Evolutionary conservation across 2,113 vertebrate species (phyloP), one percentile per base, ranked within the genome.

Genomic region (Rhynchomys soricoides): DNA sequence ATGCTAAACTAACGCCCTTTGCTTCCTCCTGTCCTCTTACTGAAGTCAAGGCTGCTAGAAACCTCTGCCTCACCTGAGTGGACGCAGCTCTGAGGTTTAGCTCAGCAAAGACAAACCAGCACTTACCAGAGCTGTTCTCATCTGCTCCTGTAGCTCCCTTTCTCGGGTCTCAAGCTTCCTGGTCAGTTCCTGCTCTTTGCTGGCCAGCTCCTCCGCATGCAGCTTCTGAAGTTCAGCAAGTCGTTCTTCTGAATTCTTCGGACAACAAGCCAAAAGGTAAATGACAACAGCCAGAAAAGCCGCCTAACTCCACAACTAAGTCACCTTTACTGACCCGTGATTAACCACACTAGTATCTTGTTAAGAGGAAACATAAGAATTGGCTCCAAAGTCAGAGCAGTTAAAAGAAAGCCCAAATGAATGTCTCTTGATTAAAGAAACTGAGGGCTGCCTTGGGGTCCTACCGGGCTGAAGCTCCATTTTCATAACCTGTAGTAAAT

Each of bases 161-260:
- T 99, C 99, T 92, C 97, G 98, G 10, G 86, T 91, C 82, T 98
- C 93, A 88, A 99, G 94, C 78, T 73, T 98, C 89, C 97, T 97
- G 48, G 75, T 98, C 43, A 99, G 95, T 94, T 99, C 99, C 91
- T 98, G 98, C 91, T 99, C 99, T 98, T 99, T 99, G 71, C 87
- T 97, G 96, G 98, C 98, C 96, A 99, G 89, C 94, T 98, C 98
- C 94, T 99, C 98, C 93, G 98, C 97, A 96, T 99, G 99, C 79
- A 97, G 88, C 88, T 98, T 98, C 98, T 99, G 99, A 92, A 99
- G 89, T 86, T 99, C 98, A 95, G 98, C 97, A 70, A 99, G 98
- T 31, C 96, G 98, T 59, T 99, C 99, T 95, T 99, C 99, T 73
- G 99, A 99, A 68, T 99, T 99, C 95, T 99, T 99, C 99, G 99